phyloP scores from a whole-genome alignment of 2,888 invertebrate species.

The Mamestra brassicae region DNA sequence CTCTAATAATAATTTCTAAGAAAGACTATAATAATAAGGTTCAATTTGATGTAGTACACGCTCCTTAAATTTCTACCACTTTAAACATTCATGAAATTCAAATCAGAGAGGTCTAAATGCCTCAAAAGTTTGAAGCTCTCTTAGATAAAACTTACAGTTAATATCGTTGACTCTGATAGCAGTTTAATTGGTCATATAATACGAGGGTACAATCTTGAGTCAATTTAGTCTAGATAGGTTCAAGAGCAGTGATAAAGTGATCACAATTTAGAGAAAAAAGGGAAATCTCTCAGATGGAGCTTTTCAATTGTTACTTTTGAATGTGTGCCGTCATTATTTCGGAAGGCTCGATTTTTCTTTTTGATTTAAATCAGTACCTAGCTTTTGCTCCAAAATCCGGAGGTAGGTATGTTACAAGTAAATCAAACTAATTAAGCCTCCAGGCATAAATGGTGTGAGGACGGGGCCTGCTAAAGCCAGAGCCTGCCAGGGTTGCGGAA shows the following conservation, averaged over 20 bases:
- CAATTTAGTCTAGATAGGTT: slow-evolving; percentile 35
- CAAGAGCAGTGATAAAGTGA: slow-evolving; percentile 29
- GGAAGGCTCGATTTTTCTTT: too few relatives aligned
- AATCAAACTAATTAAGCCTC: too few relatives aligned
- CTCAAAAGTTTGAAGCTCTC: slow-evolving; percentile 52
- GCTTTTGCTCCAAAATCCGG: too few relatives aligned
- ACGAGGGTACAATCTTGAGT: slow-evolving; percentile 55
- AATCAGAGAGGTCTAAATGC: slow-evolving; percentile 74
- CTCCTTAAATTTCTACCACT: slow-evolving; percentile 2
- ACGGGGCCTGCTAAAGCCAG: too few relatives aligned
- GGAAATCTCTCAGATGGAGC: slow-evolving; percentile 10
- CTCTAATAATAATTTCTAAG: not conserved
- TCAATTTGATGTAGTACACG: slow-evolving; percentile 13
- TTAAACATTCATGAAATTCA: slow-evolving; percentile 82
- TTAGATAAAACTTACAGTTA: slow-evolving; percentile 73
- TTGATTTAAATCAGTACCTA: too few relatives aligned
- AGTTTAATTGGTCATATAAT: slow-evolving; percentile 71
- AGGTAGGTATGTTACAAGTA: too few relatives aligned
- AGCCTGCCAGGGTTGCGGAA: too few relatives aligned
- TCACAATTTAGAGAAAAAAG: slow-evolving; percentile 41
- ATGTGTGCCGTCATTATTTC: too few relatives aligned
- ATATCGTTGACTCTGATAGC: slow-evolving; percentile 69
- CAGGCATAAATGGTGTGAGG: too few relatives aligned
- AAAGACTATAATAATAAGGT: slow-evolving; percentile 1
- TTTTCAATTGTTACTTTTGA: not conserved